A percentile compares a stretch with the other conserved stretches of the same genome.
These are phyloP conservation scores for Aphyosemion australe DNA, from an alignment of 2,113 vertebrate genomes.

Conservation along the genomic window DNA sequence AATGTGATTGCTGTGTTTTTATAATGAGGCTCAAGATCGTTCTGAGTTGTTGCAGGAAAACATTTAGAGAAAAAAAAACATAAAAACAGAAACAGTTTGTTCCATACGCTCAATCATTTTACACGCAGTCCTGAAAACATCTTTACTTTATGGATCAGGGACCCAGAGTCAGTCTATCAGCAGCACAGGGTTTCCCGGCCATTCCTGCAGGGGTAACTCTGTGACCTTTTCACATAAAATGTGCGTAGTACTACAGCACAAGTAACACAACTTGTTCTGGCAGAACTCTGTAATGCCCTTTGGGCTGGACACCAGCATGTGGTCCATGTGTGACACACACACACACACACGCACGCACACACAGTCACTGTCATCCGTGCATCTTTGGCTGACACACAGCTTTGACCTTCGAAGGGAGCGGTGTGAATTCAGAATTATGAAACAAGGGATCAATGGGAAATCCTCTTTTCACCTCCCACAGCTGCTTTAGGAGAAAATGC, in stretches of 20 bases:
- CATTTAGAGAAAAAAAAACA: too few species aligned
- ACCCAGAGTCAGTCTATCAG: slow-evolving; percentile 26
- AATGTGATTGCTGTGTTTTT: too few species aligned
- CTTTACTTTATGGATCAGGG: slow-evolving; percentile 10
- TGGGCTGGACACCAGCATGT: slow-evolving; percentile 60
- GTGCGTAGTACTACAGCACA: slow-evolving; percentile 48
- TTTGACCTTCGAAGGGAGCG: slow-evolving; percentile 36
- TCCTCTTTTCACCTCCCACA: slow-evolving; percentile 28
- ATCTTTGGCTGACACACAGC: slow-evolving; percentile 32
- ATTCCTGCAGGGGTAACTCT: slow-evolving; percentile 49
- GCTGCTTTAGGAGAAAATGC: slow-evolving; percentile 18
- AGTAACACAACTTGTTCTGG: slow-evolving; percentile 63
- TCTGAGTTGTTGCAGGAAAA: not conserved
- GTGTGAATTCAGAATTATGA: slow-evolving; percentile 36
- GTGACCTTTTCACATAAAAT: slow-evolving; percentile 67
- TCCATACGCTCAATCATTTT: not conserved
- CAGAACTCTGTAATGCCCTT: slow-evolving; percentile 59
- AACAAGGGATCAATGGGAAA: slow-evolving; percentile 51
- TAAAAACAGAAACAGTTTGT: not conserved
- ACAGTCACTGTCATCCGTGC: slow-evolving; percentile 36
- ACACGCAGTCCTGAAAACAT: not conserved
- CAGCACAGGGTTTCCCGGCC: slow-evolving; percentile 46
- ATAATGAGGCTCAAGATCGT: too few species aligned
- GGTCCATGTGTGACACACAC: slow-evolving; percentile 46
- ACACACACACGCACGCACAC: slow-evolving; percentile 35